phyloP scores from a whole-genome alignment of 2,797 vertebrate species.

The Potorous gilbertii region DNA sequence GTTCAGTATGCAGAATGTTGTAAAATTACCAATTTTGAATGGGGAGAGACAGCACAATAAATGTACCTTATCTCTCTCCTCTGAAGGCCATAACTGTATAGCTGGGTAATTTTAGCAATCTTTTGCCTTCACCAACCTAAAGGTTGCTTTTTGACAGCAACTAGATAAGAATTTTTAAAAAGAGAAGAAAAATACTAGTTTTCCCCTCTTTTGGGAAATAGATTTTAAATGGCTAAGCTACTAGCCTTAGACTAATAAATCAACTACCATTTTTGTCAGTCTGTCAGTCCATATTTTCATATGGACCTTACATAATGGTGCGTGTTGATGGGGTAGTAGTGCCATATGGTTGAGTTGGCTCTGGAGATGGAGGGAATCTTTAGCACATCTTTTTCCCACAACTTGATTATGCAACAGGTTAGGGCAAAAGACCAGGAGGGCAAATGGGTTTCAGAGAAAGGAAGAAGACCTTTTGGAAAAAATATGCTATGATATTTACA shows the following conservation, averaged over 20 bases:
- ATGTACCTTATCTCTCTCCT: conserved; percentile 87
- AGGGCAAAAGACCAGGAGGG: conserved; percentile 68
- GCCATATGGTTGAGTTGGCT: conserved; percentile 78
- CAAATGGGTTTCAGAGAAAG: conserved; percentile 61
- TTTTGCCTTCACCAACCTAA: conserved; percentile 88
- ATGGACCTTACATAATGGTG: conserved; percentile 82
- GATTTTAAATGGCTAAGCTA: conserved; percentile 89
- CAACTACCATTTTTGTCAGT: conserved; percentile 85
- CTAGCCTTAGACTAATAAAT: conserved; percentile 88
- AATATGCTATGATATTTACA: conserved; percentile 52
- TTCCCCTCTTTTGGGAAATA: conserved; percentile 87
- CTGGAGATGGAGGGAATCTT: conserved; percentile 51
- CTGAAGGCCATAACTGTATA: conserved; percentile 86
- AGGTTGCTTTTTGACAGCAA: conserved; percentile 87
- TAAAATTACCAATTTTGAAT: conserved; percentile 85
- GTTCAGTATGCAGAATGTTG: conserved; percentile 86
- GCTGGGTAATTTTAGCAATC: conserved; percentile 84
- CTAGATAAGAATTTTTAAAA: conserved; percentile 86
- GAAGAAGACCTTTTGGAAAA: conserved; percentile 61
- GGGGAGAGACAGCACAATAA: conserved; percentile 90
- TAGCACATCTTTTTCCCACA: conserved; percentile 64
- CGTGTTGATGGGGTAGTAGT: conserved; percentile 81
- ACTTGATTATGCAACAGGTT: conserved; percentile 68
- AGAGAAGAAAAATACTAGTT: conserved; percentile 83
- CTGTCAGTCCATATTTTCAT: conserved; percentile 84